Evolutionary conservation across 1,140 invertebrate genomes (phyloP).

Genomic region (Neoseiulus cucumeris): DNA sequence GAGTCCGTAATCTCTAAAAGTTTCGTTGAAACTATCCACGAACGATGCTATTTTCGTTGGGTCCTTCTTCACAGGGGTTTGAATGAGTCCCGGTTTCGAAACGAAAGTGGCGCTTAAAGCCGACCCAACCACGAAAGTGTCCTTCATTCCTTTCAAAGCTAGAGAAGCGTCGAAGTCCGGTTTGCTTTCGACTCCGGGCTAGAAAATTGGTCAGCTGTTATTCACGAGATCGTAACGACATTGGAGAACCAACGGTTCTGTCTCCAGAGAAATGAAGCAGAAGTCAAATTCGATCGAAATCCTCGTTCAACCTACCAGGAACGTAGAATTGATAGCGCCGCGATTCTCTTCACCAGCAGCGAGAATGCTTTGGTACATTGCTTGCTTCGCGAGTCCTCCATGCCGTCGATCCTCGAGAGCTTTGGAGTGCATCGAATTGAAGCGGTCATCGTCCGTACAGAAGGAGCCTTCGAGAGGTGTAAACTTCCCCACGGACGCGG

Average conservation of each 20-base stretch:
- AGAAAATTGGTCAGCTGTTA: not conserved
- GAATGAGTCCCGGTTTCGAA: not conserved
- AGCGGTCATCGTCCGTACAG: not conserved
- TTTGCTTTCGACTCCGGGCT: not conserved
- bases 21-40: not conserved
- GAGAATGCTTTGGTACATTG: not conserved
- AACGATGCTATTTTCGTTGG: not conserved
- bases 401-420: not conserved
- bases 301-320: not conserved
- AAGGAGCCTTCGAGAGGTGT: not conserved
- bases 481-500: not conserved
- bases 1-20: not conserved
- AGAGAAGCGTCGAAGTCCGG: conserved; percentile 3
- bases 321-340: not conserved
- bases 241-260: too few relatives aligned
- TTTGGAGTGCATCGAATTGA: not conserved
- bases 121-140: not conserved
- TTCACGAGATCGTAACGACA: not conserved
- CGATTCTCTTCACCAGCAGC: not conserved
- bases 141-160: not conserved
- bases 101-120: not conserved
- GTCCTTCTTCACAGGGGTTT: not conserved
- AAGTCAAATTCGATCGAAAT: not conserved
- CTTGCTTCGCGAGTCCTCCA: not conserved
- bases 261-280: too few relatives aligned